Evolutionary conservation across 2,888 invertebrate genomes (phyloP).

Genomic region (Andrena bicolor): DNA sequence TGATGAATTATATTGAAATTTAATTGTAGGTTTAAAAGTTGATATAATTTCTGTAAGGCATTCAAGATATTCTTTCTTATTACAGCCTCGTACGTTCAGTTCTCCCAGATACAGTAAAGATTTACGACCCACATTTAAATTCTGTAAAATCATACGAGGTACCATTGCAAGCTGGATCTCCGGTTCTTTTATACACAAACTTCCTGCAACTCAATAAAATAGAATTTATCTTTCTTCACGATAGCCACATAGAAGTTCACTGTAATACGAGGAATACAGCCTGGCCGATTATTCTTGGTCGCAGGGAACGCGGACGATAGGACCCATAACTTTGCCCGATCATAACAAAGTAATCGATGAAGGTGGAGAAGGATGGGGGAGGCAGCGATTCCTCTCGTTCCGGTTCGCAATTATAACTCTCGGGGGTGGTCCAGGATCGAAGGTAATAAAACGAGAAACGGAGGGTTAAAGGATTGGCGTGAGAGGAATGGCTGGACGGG

Average conservation of each 20-base stretch:
- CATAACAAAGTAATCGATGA: slow-evolving; percentile 61
- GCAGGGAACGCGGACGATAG: slow-evolving; percentile 26
- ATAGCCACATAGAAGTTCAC: background rate
- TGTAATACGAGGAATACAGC: background rate
- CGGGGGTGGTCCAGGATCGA: slow-evolving; percentile 47
- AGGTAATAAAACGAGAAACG: slow-evolving; percentile 63
- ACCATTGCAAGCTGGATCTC: no score
- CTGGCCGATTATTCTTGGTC: slow-evolving; percentile 12
- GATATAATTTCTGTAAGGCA: no score
- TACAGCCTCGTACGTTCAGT: no score
- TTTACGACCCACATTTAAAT: no score
- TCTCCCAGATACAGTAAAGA: no score
- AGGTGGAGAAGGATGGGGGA: slow-evolving; percentile 3
- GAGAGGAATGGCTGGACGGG: slow-evolving; percentile 44
- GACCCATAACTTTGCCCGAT: slow-evolving; percentile 50
- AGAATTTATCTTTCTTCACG: background rate
- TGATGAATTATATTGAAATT: no score
- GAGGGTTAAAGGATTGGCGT: slow-evolving; percentile 46
- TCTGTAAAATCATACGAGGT: no score
- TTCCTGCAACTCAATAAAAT: background rate
- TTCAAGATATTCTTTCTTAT: no score
- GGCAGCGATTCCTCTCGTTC: slow-evolving; percentile 47
- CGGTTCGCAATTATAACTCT: slow-evolving; percentile 67
- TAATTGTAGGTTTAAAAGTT: no score
- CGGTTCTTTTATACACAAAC: no score